Conservation (phyloP, 2,113 vertebrate genomes). For the Emydura subglobosa region DNA sequence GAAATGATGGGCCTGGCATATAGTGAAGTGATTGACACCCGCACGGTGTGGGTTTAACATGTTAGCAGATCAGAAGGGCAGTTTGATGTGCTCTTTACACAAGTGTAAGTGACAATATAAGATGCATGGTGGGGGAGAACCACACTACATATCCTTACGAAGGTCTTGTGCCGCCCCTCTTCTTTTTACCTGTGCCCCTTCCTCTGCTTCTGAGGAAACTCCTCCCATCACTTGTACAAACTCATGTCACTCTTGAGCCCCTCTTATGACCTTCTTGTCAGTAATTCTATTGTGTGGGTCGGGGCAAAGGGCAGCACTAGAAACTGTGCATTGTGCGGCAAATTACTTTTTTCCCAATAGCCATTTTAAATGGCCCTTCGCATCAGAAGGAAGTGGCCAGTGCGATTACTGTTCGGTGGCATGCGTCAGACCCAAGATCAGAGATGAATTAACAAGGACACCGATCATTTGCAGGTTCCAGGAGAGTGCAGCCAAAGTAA, state of each 20-base stretch:
- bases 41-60: neutral
- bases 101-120: neutral
- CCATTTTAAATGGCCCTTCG: neutral
- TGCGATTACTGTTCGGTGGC: neutral
- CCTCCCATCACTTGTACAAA: neutral
- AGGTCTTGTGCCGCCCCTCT: neutral
- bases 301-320: neutral
- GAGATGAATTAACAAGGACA: neutral
- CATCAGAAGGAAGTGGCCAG: neutral
- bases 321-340: neutral
- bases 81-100: neutral
- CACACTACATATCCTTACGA: neutral
- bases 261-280: neutral
- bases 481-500: neutral
- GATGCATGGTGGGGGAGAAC: neutral
- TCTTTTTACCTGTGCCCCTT: neutral
- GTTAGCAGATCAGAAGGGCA: neutral
- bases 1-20: neutral
- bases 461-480: neutral
- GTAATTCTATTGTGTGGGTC: neutral
- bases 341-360: neutral
- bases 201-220: neutral
- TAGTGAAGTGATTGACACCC: neutral
- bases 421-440: neutral
- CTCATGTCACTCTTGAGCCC: neutral